Evolutionary conservation across 1,140 invertebrate species (phyloP).

Genomic region (Hestina assimilis): DNA sequence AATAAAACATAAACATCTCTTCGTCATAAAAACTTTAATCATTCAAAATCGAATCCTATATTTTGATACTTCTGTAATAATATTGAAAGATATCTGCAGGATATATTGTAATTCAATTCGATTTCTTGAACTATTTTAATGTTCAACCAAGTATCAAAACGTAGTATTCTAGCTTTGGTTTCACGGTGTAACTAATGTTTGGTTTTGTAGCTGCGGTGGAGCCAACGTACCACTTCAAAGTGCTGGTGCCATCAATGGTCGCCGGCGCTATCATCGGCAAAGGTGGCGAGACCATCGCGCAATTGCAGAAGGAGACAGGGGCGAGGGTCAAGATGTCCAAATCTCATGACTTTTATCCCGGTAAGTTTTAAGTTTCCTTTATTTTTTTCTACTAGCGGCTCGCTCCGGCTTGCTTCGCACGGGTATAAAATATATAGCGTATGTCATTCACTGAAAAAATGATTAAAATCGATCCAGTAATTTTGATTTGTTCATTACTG

Average conservation of each 20-base stretch:
- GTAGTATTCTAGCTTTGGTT: neutral
- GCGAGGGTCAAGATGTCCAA: slow-evolving; percentile 99
- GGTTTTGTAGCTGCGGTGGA: slow-evolving; percentile 63
- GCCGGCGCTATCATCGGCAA: slow-evolving; percentile 98
- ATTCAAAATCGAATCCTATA: slow-evolving; percentile 16
- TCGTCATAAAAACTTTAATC: slow-evolving; percentile 20
- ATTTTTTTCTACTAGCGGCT: too few relatives aligned
- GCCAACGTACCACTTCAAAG: slow-evolving; percentile 94
- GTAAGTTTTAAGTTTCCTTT: too few relatives aligned
- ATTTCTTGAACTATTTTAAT: too few relatives aligned
- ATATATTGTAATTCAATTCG: too few relatives aligned
- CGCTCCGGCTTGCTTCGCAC: too few relatives aligned
- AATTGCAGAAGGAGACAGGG: slow-evolving; percentile 96
- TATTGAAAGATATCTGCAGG: too few relatives aligned
- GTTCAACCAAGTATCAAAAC: slow-evolving; percentile 9
- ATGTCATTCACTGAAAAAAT: too few relatives aligned
- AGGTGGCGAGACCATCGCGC: slow-evolving; percentile 97
- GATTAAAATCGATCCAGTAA: too few relatives aligned
- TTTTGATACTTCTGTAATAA: slow-evolving; percentile 15
- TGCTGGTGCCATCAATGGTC: slow-evolving; percentile 96
- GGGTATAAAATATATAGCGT: too few relatives aligned
- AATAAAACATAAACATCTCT: slow-evolving; percentile 33
- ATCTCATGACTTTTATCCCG: slow-evolving; percentile 98
- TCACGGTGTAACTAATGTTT: slow-evolving; percentile 21
- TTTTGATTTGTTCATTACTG: too few relatives aligned